Conservation (phyloP, 2,888 invertebrate species). For the Morinoia aosen region DNA sequence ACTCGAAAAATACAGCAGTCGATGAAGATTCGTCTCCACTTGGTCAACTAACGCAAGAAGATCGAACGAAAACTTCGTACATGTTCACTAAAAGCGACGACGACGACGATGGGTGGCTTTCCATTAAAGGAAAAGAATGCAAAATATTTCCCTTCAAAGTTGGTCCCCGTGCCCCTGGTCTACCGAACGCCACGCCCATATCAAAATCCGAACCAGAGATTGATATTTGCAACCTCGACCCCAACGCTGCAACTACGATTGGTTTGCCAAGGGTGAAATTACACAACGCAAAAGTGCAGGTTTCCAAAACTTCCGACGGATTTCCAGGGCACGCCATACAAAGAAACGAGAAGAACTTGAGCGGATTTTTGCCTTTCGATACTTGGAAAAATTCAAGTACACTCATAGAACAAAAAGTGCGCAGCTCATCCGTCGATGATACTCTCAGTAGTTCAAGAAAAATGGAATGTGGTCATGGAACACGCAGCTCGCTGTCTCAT, state of each 20-base stretch:
- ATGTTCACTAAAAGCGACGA: conserved; percentile 14
- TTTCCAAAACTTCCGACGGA: neutral
- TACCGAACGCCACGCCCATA: neutral
- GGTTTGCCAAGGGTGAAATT: neutral
- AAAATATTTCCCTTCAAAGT: conserved; percentile 31
- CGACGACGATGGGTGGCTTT: neutral
- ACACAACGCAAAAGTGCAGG: neutral
- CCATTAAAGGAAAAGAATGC: conserved; percentile 28
- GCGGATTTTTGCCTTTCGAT: neutral
- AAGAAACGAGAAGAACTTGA: neutral
- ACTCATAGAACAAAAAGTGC: too few relatives aligned
- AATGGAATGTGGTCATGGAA: neutral
- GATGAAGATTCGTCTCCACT: too few relatives aligned
- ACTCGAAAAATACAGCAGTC: neutral
- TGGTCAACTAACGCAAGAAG: neutral
- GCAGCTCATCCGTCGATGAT: neutral
- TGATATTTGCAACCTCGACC: neutral
- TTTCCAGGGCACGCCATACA: neutral
- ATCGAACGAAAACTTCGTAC: neutral
- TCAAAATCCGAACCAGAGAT: neutral
- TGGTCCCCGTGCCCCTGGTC: too few relatives aligned
- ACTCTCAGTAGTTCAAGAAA: neutral
- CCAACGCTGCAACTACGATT: neutral
- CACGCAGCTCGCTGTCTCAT: neutral
- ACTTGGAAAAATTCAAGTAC: neutral